phyloP scores from a whole-genome alignment of 2,888 invertebrate genomes.

The Mantis religiosa region DNA sequence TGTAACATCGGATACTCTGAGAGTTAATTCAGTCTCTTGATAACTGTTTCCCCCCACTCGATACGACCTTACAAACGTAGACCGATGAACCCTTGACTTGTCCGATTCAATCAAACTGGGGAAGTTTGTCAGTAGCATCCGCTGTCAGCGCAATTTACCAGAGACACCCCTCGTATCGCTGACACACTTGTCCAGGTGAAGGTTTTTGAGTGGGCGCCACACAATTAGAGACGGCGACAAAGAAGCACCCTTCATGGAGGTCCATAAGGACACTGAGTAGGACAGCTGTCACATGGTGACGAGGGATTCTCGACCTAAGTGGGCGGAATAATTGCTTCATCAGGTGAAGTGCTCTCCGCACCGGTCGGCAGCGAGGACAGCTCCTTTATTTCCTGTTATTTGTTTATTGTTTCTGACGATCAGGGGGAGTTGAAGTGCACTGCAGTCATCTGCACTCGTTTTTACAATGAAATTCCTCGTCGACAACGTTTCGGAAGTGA shows the following conservation, averaged over 20 bases:
- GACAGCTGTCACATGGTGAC: background rate
- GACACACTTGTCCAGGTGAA: background rate
- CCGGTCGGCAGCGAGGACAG: background rate
- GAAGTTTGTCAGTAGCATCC: background rate
- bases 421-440: background rate
- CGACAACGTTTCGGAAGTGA: background rate
- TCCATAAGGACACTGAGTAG: background rate
- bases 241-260: background rate
- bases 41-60: too few relatives aligned
- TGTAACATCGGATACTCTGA: too few relatives aligned
- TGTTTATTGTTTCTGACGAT: background rate
- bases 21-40: too few relatives aligned
- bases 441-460: background rate
- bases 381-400: background rate
- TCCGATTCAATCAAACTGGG: background rate
- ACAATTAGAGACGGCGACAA: background rate
- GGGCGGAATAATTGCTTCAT: background rate
- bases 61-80: too few relatives aligned
- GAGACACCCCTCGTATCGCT: background rate
- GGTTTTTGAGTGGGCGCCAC: background rate
- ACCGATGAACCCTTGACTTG: too few relatives aligned
- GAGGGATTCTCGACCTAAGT: background rate
- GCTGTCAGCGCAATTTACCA: background rate
- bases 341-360: background rate
- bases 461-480: background rate